These are phyloP conservation scores for Gobius niger DNA, from an alignment of 2,113 vertebrate species.

Conservation along the genomic window DNA sequence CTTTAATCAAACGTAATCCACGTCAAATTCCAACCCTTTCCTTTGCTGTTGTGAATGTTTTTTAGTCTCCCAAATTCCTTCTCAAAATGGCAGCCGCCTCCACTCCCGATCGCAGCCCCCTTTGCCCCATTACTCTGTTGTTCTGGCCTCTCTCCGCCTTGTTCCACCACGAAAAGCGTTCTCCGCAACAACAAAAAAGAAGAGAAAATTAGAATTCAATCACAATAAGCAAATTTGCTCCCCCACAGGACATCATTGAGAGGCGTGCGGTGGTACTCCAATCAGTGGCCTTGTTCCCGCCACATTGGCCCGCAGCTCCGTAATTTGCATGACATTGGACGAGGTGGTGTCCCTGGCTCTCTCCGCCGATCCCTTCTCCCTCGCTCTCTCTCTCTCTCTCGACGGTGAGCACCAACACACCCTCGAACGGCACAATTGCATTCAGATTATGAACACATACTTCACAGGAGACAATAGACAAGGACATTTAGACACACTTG, in stretches of 20 bases:
- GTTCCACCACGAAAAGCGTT: constrained; percentile 5
- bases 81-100: constrained; percentile 18
- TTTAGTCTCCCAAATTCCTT: not conserved
- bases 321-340: constrained; percentile 73
- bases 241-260: constrained; percentile 63
- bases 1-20: no score
- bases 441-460: constrained; percentile 38
- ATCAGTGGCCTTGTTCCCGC: constrained; percentile 71
- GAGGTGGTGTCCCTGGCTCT: constrained; percentile 23
- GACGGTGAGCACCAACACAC: constrained; percentile 13
- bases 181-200: constrained; percentile 5
- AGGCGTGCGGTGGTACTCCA: constrained; percentile 62
- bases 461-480: constrained; percentile 21
- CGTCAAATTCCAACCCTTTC: no score
- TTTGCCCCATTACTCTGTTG: constrained; percentile 17
- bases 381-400: not conserved
- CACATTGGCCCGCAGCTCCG: constrained; percentile 45
- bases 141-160: constrained; percentile 10
- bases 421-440: constrained; percentile 30
- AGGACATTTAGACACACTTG: constrained; percentile 21
- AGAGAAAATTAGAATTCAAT: constrained; percentile 68
- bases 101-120: constrained; percentile 2
- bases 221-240: constrained; percentile 72
- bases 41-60: no score
- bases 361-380: not conserved